Conservation (phyloP, 2,888 invertebrate species). For the Proisotoma minuta region DNA sequence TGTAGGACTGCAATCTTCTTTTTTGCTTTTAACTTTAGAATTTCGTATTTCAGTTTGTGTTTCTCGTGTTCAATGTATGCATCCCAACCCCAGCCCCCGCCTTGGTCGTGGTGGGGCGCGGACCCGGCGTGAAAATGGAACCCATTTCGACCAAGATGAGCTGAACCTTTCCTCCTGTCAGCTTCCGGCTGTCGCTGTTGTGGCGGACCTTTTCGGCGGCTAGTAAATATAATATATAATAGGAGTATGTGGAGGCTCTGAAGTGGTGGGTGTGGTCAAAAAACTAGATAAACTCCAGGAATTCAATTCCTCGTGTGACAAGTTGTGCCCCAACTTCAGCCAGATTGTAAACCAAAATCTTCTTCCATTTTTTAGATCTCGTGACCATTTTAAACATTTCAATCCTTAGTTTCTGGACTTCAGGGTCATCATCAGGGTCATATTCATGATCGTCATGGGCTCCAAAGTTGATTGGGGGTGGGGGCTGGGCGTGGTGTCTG, state of each 20-base stretch:
- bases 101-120: constrained; percentile 17
- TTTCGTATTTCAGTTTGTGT: constrained; percentile 46
- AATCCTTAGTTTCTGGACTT: constrained; percentile 43
- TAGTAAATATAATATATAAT: too few species aligned
- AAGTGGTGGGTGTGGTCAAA: too few species aligned
- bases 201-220: constrained; percentile 1
- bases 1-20: constrained; percentile 46
- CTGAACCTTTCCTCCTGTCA: not conserved
- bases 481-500: constrained; percentile 28
- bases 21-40: constrained; percentile 46
- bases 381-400: constrained; percentile 43
- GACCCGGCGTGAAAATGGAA: constrained; percentile 16
- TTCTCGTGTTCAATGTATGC: constrained; percentile 45
- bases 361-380: constrained; percentile 46
- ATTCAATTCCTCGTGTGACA: constrained; percentile 44
- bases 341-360: constrained; percentile 45
- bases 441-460: constrained; percentile 31
- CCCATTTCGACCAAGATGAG: constrained; percentile 8
- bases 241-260: too few species aligned
- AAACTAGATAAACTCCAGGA: constrained; percentile 42
- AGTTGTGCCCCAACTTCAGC: constrained; percentile 43
- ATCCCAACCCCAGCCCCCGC: constrained; percentile 34
- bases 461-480: constrained; percentile 15
- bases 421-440: constrained; percentile 46
- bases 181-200: constrained; percentile 18